A percentile compares a stretch with the other conserved stretches of the same genome.
phyloP scores from a whole-genome alignment of 1,140 invertebrate genomes.

The Nasonia giraulti region DNA sequence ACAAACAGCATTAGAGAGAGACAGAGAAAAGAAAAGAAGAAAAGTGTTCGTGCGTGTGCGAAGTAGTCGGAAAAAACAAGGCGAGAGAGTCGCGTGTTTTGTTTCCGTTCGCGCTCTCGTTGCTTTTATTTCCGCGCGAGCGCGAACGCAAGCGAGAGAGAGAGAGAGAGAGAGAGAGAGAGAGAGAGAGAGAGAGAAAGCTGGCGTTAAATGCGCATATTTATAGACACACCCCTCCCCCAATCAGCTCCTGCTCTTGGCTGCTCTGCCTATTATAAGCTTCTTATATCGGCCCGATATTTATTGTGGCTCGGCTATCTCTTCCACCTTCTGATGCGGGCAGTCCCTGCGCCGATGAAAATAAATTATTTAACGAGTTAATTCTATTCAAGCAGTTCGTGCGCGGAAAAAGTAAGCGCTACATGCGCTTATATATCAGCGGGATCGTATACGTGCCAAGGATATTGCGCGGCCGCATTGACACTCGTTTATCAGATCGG shows the following conservation, averaged over 20 bases:
- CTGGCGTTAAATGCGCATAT: constrained; percentile 44
- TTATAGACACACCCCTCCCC: constrained; percentile 22
- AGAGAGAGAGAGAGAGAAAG: background rate
- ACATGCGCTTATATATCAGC: background rate
- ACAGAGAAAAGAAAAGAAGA: constrained; percentile 10
- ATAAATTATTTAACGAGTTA: constrained; percentile 32
- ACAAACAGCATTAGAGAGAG: constrained; percentile 31
- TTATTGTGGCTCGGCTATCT: constrained; percentile 23
- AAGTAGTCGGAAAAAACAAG: constrained; percentile 1
- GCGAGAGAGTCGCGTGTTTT: background rate
- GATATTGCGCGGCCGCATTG: background rate
- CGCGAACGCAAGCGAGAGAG: background rate
- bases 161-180: too few species aligned
- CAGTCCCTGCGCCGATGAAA: background rate
- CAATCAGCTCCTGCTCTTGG: background rate
- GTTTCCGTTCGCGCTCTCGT: background rate
- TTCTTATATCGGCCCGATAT: constrained; percentile 40
- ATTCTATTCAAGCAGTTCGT: background rate
- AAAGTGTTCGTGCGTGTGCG: background rate
- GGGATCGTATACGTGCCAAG: background rate
- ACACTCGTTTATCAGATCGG: background rate
- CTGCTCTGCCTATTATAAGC: constrained; percentile 32
- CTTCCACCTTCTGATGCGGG: background rate
- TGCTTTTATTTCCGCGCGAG: constrained; percentile 1
- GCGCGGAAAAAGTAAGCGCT: background rate